Evolutionary conservation across 2,113 vertebrate genomes (phyloP), one percentile per base, ranked within the genome.

Genomic region (Chlorodrepanis virens): DNA sequence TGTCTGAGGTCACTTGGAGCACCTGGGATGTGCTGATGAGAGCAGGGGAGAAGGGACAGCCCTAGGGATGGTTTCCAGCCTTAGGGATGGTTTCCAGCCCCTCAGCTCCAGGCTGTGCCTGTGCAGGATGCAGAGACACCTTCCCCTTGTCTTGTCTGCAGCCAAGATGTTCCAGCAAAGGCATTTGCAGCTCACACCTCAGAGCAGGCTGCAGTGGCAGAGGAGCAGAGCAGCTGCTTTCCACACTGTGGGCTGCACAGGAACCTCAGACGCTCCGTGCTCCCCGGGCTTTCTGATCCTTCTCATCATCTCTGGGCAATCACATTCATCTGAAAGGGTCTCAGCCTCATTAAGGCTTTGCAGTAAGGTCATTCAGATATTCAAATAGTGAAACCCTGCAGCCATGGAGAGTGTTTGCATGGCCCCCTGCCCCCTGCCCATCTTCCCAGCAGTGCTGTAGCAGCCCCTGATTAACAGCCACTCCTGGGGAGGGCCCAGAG

Each of bases 81-180:
- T 57, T 42, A 35, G 47, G 22, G 22, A 49, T 80, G 12, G 1
- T 6, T 64, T 56, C n/a, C 21, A 39, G 11, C 45, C 18, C 11
- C 23, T 39, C 56, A 44, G 6, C 9, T 67, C 63, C 87, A 77
- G 64, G 19, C 63, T 65, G 8, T 57, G 54, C 53, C 40, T 53
- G 1, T 57, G 59, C 31, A 19, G 1, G 0, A 39, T 50, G 61
- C 0, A 0, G 42, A 63, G 45, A 35, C 33, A 21, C 8, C 65
- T 76, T 89, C 9, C 24, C 47, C 39, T 56, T 37, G 33, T 22
- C 28, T 56, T 52, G 33, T 24, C 45, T 44, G 81, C 64, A 93
- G 74, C 88, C 74, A 54, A 5, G 53, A 14, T 40, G 42, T 31
- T 80, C 75, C 67, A 79, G 49, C 63, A 80, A 17, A 83, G 53